A percentile compares a stretch with the other conserved stretches of the same genome.
These are phyloP conservation scores for Eleginops maclovinus DNA, from an alignment of 2,113 vertebrate genomes.

Conservation along the genomic window DNA sequence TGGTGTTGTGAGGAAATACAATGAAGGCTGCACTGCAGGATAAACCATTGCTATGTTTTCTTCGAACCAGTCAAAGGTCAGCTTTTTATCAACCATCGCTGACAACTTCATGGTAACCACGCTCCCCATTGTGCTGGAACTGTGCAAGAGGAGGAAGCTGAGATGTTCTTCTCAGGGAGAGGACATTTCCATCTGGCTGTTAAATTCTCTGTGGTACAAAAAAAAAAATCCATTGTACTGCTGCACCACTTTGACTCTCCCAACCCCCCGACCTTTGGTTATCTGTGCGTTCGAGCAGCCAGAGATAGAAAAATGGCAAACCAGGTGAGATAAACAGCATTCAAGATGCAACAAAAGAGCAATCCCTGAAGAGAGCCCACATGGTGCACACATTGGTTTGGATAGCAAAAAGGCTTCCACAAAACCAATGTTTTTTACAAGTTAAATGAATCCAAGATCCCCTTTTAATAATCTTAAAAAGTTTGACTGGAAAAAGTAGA, in stretches of 20 bases:
- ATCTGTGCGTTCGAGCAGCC: slow-evolving; percentile 20
- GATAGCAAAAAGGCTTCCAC: neutral
- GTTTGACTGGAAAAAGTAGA: neutral
- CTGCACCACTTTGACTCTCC: slow-evolving; percentile 15
- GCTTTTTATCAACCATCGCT: slow-evolving; percentile 3
- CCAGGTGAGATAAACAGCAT: slow-evolving; percentile 23
- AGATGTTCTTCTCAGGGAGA: neutral
- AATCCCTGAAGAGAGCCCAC: slow-evolving; percentile 16
- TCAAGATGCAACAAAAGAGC: slow-evolving; percentile 9
- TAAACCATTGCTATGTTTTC: neutral
- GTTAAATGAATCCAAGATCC: slow-evolving; percentile 1
- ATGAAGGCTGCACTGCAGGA: no score
- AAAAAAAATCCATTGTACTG: slow-evolving; percentile 28
- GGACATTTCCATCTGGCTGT: slow-evolving; percentile 27
- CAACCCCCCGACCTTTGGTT: slow-evolving; percentile 27
- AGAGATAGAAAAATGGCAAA: slow-evolving; percentile 20
- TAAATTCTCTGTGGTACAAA: slow-evolving; percentile 16
- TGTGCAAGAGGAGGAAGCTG: neutral
- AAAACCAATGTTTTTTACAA: neutral
- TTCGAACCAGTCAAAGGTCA: neutral
- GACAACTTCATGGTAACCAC: neutral
- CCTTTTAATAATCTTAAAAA: neutral
- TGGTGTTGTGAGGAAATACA: neutral
- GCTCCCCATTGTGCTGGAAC: slow-evolving; percentile 12
- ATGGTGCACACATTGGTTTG: neutral